Base-by-base conservation (phyloP, 2,113 vertebrate species). In the Trochalopteron elliotii region DNA sequence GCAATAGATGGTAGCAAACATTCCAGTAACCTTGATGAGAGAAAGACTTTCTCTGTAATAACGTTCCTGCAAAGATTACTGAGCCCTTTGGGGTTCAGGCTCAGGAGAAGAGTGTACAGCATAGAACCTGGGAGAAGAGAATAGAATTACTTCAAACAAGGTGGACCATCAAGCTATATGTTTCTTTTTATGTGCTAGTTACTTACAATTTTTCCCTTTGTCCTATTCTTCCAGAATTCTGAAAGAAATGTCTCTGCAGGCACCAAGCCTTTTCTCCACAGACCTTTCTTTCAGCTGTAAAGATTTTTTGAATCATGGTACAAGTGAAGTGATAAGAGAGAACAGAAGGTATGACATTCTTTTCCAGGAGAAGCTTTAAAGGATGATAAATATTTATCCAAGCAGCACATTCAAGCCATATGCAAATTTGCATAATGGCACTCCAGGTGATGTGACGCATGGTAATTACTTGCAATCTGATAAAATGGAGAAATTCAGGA, bases 371-470 rank as follows among this genome's bases (percentile, higher is more conserved):
- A 96, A 97, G 82, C 63, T 97, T 97, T 96, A 96, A 95, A 95
- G 20, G 40, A 96, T 97, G 97, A 97, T 95, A 98, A 98, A 98
- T 98, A 98, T 98, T 98, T 98, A 96, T 90, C 90, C 97, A 96
- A 97, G 95, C 85, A 83, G 79, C 72, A 70, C 76, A 96, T 97
- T 94, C 94, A 94, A 97, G 93, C 91, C 95, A 90, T 93, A 92
- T 87, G 90, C 59, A 97, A 94, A 98, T 98, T 93, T 98, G 88
- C 96, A 97, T 98, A 98, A 97, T 97, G 77, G 93, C 90, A 93
- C 93, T 97, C 89, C 77, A 97, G 97, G 96, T 97, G 94, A 97
- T 91, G 92, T 1, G 39, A 95, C 0, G 77, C 94, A 87, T 96
- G 55, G 67, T 94, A 97, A 98, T 97, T 94, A 86, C 63, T 92